Base-by-base conservation (phyloP, 30 jellyfish, hydroid and myxozoan genomes). In the Sanderia malayensis region DNA sequence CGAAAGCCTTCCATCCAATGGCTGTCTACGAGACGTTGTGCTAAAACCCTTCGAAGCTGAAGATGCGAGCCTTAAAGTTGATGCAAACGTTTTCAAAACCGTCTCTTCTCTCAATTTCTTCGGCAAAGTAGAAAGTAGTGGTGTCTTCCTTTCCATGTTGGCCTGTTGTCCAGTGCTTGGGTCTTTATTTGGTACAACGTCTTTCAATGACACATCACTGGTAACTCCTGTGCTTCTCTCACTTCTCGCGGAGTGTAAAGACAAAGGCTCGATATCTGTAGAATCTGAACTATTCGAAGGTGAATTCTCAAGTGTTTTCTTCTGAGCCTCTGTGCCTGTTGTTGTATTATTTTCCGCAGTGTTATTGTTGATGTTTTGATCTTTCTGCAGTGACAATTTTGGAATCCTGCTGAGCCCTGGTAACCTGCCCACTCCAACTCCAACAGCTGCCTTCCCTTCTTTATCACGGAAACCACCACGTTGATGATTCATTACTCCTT, bases 41-140 rank as follows among this genome's bases (percentile, higher is more conserved):
- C 23, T 2, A 28, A 32, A 68, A 31, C 74, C 3, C 37, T 65
- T 76, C 29, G 88, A 44, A 4, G 76, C 29, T 0, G 73, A 34
- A 28, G 88, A 76, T 2, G 88, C 88, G 6, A 46, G 73, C 33
- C 63, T 76, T 2, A 76, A 30, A 31, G 62, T 76, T 18, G 80
- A 21, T 18, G 88, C 88, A 31, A 76, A 66, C 23, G 88, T 76
- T 37, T 67, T 76, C 30, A 76, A 57, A 6, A 76, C 88, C 17
- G 88, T 80, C 31, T 76, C 88, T 58, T 76, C 88, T 27, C 59
- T 67, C 31, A 76, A 62, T 66, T 64, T 76, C 33, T 76, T 76
- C 19, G 88, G 81, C 72, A 76, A 28, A 15, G 15, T 62, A 30
- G 88, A 21, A 49, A 76, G 68, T 10, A 76, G 70, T 9, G 23